Evolutionary conservation across 1,140 invertebrate species (phyloP).

Genomic region (Zaprionus africanus): DNA sequence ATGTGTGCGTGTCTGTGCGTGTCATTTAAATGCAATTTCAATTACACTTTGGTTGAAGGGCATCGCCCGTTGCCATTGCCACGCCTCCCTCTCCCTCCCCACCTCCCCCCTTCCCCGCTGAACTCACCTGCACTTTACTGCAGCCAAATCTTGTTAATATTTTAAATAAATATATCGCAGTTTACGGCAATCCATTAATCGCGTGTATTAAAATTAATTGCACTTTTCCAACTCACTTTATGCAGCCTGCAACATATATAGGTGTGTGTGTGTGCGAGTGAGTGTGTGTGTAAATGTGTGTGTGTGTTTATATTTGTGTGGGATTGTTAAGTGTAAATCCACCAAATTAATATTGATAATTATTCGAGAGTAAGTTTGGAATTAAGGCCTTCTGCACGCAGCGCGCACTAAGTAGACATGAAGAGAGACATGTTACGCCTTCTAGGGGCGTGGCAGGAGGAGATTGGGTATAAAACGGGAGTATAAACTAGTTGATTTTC

Average conservation of each 20-base stretch:
- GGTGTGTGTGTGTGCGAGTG: background rate
- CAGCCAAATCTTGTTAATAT: constrained; percentile 27
- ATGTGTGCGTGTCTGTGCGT: constrained; percentile 11
- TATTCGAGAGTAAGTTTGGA: too few species aligned
- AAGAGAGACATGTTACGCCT: too few species aligned
- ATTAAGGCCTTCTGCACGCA: too few species aligned
- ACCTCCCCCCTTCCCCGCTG: too few species aligned
- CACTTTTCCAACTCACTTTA: constrained; percentile 17
- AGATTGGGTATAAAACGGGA: too few species aligned
- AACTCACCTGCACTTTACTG: background rate
- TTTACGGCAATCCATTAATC: constrained; percentile 25
- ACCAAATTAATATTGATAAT: too few species aligned
- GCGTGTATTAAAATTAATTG: constrained; percentile 15
- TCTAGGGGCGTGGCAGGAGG: too few species aligned
- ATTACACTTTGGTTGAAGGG: constrained; percentile 25
- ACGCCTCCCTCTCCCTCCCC: background rate
- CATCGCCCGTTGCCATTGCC: background rate
- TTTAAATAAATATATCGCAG: constrained; percentile 32
- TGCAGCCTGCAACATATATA: background rate
- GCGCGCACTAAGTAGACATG: too few species aligned
- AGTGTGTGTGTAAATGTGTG: background rate
- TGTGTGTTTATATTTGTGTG: background rate
- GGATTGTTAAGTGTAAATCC: too few species aligned
- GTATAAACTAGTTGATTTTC: too few species aligned
- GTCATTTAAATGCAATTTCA: constrained; percentile 46